These are phyloP conservation scores for Yponomeuta sedellus DNA, from an alignment of 2,888 invertebrate species.

Conservation along the genomic window DNA sequence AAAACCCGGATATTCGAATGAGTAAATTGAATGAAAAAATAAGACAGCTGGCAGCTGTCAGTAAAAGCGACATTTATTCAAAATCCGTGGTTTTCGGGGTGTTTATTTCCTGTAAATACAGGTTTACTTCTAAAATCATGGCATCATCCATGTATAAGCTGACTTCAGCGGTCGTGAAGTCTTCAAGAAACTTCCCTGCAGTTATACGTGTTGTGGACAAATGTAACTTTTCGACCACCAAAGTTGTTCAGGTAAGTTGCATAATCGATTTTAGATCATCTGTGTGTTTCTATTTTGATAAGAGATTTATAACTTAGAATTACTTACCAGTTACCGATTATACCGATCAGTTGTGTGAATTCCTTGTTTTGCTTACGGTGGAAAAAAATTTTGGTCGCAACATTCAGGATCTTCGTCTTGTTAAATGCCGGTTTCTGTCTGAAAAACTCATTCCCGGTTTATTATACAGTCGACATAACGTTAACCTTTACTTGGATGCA, in stretches of 20 bases:
- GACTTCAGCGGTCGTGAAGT: constrained; percentile 41
- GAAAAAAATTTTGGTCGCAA: too few species aligned
- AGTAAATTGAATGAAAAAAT: background rate
- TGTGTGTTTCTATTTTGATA: background rate
- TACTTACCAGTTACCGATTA: background rate
- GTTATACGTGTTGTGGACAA: constrained; percentile 48
- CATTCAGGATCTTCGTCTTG: too few species aligned
- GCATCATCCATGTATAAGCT: constrained; percentile 57
- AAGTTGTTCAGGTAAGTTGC: constrained; percentile 67
- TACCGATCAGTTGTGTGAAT: background rate
- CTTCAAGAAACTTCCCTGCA: constrained; percentile 50
- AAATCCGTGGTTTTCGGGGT: background rate
- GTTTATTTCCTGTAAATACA: background rate
- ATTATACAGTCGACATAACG: too few species aligned
- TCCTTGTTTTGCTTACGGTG: background rate
- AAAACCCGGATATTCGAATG: background rate
- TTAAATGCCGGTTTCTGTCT: too few species aligned
- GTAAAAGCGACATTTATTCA: background rate
- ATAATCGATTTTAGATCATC: constrained; percentile 38
- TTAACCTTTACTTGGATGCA: too few species aligned
- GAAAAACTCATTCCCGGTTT: too few species aligned
- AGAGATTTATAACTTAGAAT: background rate
- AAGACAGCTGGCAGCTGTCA: background rate
- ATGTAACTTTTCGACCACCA: constrained; percentile 53
- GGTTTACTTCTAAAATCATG: constrained; percentile 37